A percentile compares a stretch with the other conserved stretches of the same genome.
These are phyloP conservation scores for Plagodis pulveraria DNA, from an alignment of 2,888 invertebrate genomes.

Conservation along the genomic window DNA sequence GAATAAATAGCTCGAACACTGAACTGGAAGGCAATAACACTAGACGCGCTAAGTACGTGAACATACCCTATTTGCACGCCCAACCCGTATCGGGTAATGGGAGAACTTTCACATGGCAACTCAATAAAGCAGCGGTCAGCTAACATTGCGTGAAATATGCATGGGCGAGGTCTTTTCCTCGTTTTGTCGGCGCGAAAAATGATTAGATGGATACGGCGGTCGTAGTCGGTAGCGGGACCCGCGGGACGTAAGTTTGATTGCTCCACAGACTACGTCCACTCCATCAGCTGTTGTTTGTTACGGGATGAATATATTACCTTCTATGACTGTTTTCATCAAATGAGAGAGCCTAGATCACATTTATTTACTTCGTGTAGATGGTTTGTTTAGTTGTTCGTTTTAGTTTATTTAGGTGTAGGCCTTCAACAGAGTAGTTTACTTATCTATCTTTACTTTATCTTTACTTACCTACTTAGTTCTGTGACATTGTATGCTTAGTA, in stretches of 20 bases:
- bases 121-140: constrained; percentile 71
- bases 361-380: constrained; percentile 17
- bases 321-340: constrained; percentile 54
- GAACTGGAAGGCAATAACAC: constrained; percentile 22
- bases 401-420: constrained; percentile 7
- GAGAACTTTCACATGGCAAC: constrained; percentile 66
- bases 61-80: constrained; percentile 49
- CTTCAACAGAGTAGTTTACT: too few species aligned
- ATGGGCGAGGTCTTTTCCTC: constrained; percentile 70
- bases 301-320: constrained; percentile 73
- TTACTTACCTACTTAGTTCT: not conserved
- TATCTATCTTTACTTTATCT: too few species aligned
- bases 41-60: constrained; percentile 21
- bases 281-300: constrained; percentile 72
- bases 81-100: constrained; percentile 56
- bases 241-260: constrained; percentile 80
- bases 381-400: constrained; percentile 17
- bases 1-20: constrained; percentile 21
- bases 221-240: constrained; percentile 53
- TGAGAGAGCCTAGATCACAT: constrained; percentile 37
- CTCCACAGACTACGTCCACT: constrained; percentile 66
- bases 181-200: constrained; percentile 73
- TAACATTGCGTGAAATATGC: constrained; percentile 78
- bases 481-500: constrained; percentile 3
- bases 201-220: constrained; percentile 71